Base-by-base conservation (phyloP, 23 tunicate species). In the Botrylloides violaceus region DNA sequence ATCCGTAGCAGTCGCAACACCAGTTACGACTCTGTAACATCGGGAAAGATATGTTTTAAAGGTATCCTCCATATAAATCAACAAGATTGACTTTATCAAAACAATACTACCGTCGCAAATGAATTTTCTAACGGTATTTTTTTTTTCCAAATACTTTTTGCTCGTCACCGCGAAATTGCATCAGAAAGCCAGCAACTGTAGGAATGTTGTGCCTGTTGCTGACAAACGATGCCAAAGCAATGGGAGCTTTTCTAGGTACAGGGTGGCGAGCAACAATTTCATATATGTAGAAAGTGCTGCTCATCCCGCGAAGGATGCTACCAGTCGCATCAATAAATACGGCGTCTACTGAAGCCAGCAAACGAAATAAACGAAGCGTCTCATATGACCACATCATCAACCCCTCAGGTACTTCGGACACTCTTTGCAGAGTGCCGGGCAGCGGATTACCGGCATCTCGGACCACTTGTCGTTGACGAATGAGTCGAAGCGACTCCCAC, bases 71-170 rank as follows among this genome's bases (percentile, higher is more conserved):
- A 65, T 65, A 21, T 12, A 65, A 29, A 29, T n/a, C 38, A 29
- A 9, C 23, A 65, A 29, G 0, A 65, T 33, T 21, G 71, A 65
- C 18, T 31, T 27, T 20, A 65, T 65, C 49, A 65, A 32, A 20
- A 33, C 71, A 19, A 65, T 65, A 65, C 71, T 65, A 15, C 71
- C 71, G 21, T 65, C 71, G 43, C 71, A 65, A 65, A 65, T 32
- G 22, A 65, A 29, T 30, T 12, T 0, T 29, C 47, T 31, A 18
- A 32, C 47, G 0, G 71, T 23, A 20, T 0, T 0, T 32, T 65
- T 65, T n/a, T 18, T 6, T 6, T 29, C 47, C 47, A 32, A 29
- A 65, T 31, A 65, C 0, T 32, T 65, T 32, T 1, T 23, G 15
- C 31, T 65, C 71, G 43, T 65, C 71, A 23, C 33, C 19, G 25